Conservation (phyloP, 1,140 invertebrate species). For the Eriosoma lanigerum region DNA sequence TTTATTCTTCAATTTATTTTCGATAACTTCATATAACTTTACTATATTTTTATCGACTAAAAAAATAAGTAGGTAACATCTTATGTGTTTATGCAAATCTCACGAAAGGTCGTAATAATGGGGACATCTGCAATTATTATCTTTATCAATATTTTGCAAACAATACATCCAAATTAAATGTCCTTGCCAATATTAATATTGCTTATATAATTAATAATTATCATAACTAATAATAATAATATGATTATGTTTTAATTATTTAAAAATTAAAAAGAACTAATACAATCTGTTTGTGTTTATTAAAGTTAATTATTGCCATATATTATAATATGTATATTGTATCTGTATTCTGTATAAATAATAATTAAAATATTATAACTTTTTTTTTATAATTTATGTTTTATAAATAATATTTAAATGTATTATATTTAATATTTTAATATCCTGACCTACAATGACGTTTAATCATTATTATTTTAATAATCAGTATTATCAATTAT, state of each 20-base stretch:
- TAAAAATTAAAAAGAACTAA: neutral
- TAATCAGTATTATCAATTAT: no score
- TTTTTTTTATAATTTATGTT: no score
- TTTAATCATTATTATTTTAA: no score
- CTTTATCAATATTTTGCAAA: constrained; percentile 33
- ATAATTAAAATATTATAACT: no score
- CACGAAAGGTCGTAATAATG: constrained; percentile 28
- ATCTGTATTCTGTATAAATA: neutral
- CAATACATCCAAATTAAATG: constrained; percentile 17
- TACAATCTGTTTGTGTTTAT: no score
- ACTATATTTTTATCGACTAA: neutral
- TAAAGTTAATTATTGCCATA: neutral
- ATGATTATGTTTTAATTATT: neutral
- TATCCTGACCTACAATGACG: no score
- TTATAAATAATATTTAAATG: no score
- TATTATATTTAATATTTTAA: no score
- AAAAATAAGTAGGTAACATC: neutral
- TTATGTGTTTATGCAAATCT: constrained; percentile 15
- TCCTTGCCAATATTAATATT: constrained; percentile 12
- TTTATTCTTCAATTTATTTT: neutral
- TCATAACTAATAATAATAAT: neutral
- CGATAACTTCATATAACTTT: neutral
- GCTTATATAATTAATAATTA: constrained; percentile 7
- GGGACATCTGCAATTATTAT: constrained; percentile 14
- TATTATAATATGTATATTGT: neutral